Evolutionary conservation across 64 coral and sea anemone species (phyloP), one percentile per base, ranked within the genome.

Genomic region (Actinia tenebrosa): DNA sequence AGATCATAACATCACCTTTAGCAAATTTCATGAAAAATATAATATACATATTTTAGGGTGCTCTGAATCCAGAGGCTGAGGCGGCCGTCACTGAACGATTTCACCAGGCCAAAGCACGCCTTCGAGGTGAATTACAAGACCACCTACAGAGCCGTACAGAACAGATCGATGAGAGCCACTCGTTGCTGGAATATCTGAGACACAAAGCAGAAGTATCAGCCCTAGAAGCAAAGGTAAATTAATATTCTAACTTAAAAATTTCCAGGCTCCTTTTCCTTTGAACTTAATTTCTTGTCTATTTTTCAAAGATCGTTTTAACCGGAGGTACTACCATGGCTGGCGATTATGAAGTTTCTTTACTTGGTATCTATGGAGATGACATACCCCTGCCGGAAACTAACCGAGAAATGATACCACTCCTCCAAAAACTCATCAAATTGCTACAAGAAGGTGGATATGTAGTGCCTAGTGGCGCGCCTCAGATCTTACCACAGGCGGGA

Each of bases 11-110:
- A 37, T 1, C 30, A 37, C 30, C 30, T 37, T 37, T 37, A 37
- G 30, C 30, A 37, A 37, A 37, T 37, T 37, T 37, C 30, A 37
- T 37, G 30, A 37, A 37, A 37, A 37, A 37, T 37, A 37, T 37
- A 37, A 37, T 20, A 45, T 86, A 23, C 9, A 45, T 16, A 54
- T 27, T 26, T 22, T 59, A 95, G 97, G 97, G 93, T 50, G 93
- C 93, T 19, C 68, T 99, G 45, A 98, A 98, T 86, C 96, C 96
- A 13, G 96, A 98, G 20, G 96, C 96, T 45, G 96, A 98, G 46
- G 86, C 82, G 20, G 91, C 93, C 1, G 97, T 99, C 10, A 93
- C 97, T 75, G 97, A 99, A 45, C 91, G 97, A 25, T 93, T 95
- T 83, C 85, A 91, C 55, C 97, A 95, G 47, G 86, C 92, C 20